Conservation (phyloP, 1,140 invertebrate genomes). For the Hydropsyche tenuis region DNA sequence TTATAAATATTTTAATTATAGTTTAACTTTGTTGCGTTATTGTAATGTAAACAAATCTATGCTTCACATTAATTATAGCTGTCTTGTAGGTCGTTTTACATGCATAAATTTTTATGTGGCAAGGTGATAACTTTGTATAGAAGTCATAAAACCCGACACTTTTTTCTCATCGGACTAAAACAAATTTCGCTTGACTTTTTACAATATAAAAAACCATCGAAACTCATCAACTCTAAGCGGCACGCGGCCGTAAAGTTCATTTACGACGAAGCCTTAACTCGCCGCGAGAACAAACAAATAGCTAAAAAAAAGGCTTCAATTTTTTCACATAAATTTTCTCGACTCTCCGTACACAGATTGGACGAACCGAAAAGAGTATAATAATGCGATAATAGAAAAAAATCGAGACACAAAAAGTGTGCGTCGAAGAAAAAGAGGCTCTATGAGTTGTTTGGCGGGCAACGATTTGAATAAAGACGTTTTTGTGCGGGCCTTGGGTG, state of each 20-base stretch:
- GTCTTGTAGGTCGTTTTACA: too few species aligned
- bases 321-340: slow-evolving; percentile 17
- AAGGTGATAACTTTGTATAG: too few species aligned
- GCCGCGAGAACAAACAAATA: neutral
- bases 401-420: neutral
- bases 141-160: neutral
- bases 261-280: too few species aligned
- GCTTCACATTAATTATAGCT: too few species aligned
- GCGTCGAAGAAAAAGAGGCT: neutral
- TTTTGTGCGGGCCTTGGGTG: neutral
- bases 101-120: too few species aligned
- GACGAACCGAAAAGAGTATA: neutral
- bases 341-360: neutral
- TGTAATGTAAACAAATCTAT: too few species aligned
- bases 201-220: neutral
- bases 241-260: slow-evolving; percentile 15
- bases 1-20: too few species aligned
- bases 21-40: too few species aligned
- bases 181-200: slow-evolving; percentile 8
- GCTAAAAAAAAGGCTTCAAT: neutral
- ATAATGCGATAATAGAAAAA: neutral
- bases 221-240: slow-evolving; percentile 14
- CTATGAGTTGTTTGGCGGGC: too few species aligned
- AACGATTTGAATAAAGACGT: slow-evolving; percentile 13
- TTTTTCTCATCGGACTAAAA: neutral